A percentile compares a stretch with the other conserved stretches of the same genome.
phyloP scores from a whole-genome alignment of 2,888 invertebrate genomes.

The Archaeoteleia sp. region DNA sequence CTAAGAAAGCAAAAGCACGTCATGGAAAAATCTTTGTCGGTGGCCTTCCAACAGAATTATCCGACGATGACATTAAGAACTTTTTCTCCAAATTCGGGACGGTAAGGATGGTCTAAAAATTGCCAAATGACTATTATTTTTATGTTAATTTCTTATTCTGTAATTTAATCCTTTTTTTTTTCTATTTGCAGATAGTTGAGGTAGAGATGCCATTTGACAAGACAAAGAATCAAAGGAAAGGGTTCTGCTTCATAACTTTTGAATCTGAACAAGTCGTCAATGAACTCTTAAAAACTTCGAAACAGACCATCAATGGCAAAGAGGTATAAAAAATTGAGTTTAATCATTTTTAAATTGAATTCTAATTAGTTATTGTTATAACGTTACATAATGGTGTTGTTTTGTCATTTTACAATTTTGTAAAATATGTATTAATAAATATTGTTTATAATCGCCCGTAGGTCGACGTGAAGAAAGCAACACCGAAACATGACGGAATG shows the following conservation, averaged over 20 bases:
- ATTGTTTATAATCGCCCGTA: no score
- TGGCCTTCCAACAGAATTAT: slow-evolving; percentile 92
- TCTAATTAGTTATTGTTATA: no score
- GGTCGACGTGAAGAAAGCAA: slow-evolving; percentile 96
- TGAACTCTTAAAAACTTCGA: slow-evolving; percentile 92
- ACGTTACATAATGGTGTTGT: not conserved
- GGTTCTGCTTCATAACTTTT: slow-evolving; percentile 98
- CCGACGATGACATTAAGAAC: slow-evolving; percentile 94
- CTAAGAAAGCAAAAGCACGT: slow-evolving; percentile 95
- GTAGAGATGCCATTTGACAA: slow-evolving; percentile 98
- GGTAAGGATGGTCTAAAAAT: no score
- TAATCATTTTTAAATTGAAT: no score
- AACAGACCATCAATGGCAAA: slow-evolving; percentile 94
- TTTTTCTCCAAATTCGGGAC: slow-evolving; percentile 95
- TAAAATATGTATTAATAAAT: no score
- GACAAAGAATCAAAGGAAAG: slow-evolving; percentile 96
- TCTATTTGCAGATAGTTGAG: slow-evolving; percentile 86
- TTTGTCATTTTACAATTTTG: no score
- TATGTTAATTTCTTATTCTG: not conserved
- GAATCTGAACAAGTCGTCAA: slow-evolving; percentile 96
- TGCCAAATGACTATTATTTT: not conserved
- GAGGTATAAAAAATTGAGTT: slow-evolving; percentile 83
- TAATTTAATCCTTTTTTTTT: slow-evolving; percentile 8
- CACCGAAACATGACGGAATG: slow-evolving; percentile 90
- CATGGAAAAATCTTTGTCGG: slow-evolving; percentile 98